Conservation (phyloP, 2,888 invertebrate species). For the Nymphalis polychloros region DNA sequence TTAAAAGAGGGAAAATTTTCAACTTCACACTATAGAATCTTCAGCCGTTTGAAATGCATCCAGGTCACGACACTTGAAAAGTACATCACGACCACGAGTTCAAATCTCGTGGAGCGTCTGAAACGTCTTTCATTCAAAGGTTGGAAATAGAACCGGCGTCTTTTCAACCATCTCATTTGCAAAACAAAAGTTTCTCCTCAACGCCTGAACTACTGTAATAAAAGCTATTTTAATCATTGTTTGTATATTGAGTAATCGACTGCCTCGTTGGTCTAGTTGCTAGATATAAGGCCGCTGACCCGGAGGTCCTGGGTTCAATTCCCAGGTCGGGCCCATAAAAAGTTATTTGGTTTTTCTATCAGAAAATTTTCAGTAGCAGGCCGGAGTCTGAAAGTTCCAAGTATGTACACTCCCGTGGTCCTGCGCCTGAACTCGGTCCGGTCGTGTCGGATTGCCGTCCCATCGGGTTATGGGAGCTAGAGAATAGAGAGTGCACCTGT, state of each 20-base stretch:
- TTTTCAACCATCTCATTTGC: slow-evolving; percentile 38
- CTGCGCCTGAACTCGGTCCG: no score
- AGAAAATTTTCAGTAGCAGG: no score
- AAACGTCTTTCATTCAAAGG: slow-evolving; percentile 34
- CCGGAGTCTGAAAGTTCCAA: no score
- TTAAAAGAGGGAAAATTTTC: slow-evolving; percentile 14
- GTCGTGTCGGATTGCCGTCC: no score
- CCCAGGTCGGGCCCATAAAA: no score
- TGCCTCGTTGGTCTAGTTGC: no score
- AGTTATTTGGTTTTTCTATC: no score
- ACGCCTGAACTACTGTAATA: neutral
- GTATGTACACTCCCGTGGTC: no score
- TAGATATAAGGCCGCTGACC: no score
- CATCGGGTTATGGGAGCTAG: no score
- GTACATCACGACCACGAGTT: slow-evolving; percentile 35
- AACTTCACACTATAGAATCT: slow-evolving; percentile 24
- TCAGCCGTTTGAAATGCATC: slow-evolving; percentile 34
- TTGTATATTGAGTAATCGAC: neutral
- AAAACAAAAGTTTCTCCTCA: slow-evolving; percentile 31
- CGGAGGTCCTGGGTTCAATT: no score
- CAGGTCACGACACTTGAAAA: slow-evolving; percentile 38
- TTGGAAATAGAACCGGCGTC: slow-evolving; percentile 32
- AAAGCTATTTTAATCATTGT: neutral
- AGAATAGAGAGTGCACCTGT: no score
- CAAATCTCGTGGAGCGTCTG: slow-evolving; percentile 32